Percentiles rank a stretch among this genome's conserved stretches.
Conservation (phyloP, 92 coral and sea anemone species). For the Parazoanthus darwini region DNA sequence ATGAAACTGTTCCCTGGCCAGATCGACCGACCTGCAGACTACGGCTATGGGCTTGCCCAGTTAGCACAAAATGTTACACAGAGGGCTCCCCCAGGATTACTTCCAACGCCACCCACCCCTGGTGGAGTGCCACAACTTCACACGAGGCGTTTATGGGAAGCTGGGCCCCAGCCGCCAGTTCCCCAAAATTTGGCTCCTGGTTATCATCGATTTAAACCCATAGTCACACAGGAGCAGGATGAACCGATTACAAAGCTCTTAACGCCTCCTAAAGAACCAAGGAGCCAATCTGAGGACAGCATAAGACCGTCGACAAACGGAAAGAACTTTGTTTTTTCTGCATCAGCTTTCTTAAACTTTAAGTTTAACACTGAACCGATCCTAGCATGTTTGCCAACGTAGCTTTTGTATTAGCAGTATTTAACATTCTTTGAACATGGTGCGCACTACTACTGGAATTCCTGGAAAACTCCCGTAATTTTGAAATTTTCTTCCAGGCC, state of each 20-base stretch:
- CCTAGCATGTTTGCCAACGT: constrained; percentile 63
- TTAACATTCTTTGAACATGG: not conserved
- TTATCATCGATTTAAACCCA: constrained; percentile 37
- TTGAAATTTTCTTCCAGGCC: too few relatives aligned
- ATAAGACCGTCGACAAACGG: constrained; percentile 33
- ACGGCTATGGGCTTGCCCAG: constrained; percentile 23
- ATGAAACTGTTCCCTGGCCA: constrained; percentile 44
- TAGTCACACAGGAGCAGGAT: constrained; percentile 23
- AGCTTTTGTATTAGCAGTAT: not conserved
- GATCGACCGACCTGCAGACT: constrained; percentile 34
- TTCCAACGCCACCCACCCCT: constrained; percentile 43
- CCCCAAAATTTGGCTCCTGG: constrained; percentile 38
- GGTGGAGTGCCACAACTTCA: constrained; percentile 33
- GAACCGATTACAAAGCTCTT: constrained; percentile 45
- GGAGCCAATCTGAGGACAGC: constrained; percentile 26
- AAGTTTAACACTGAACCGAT: constrained; percentile 75
- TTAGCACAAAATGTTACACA: constrained; percentile 3
- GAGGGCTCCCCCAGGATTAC: not conserved
- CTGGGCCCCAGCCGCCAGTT: constrained; percentile 14
- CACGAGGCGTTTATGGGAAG: constrained; percentile 10
- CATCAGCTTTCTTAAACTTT: constrained; percentile 80
- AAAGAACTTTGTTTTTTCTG: constrained; percentile 56
- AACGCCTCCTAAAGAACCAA: constrained; percentile 2
- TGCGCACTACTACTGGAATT: too few relatives aligned
- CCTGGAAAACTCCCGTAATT: too few relatives aligned